These are phyloP conservation scores for Caiman crocodilus DNA, from an alignment of 2,797 vertebrate genomes.

Conservation along the genomic window DNA sequence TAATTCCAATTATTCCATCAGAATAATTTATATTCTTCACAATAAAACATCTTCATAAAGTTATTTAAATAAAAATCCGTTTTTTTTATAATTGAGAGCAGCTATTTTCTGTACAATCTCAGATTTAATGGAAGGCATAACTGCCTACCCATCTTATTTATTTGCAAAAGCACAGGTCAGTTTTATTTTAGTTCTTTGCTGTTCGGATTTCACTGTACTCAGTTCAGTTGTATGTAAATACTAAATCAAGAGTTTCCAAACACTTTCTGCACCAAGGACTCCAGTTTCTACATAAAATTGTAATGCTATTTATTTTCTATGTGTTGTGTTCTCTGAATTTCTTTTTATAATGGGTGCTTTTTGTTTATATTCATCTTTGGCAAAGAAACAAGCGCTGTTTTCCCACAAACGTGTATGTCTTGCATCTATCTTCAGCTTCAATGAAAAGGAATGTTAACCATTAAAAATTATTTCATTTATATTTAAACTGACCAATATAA, in stretches of 20 bases:
- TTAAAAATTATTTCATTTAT: not conserved
- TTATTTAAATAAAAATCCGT: not conserved
- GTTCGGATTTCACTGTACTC: not conserved
- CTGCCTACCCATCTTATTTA: constrained; percentile 32
- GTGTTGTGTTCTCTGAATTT: constrained; percentile 3
- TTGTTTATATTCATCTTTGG: not conserved
- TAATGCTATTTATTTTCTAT: not conserved
- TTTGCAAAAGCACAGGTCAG: constrained; percentile 39
- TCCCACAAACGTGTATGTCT: not conserved
- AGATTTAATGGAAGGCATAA: not conserved
- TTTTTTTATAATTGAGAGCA: not conserved
- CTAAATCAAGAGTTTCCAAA: not conserved
- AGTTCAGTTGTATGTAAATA: not conserved
- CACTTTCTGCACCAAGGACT: not conserved
- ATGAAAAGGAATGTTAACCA: constrained; percentile 42
- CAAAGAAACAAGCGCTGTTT: not conserved
- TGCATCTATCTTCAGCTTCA: not conserved
- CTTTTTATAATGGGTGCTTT: constrained; percentile 8
- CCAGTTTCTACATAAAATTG: not conserved
- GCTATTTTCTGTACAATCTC: constrained; percentile 15
- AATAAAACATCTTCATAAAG: not conserved
- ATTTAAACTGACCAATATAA: constrained; percentile 49
- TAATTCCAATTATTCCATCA: no score
- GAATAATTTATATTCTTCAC: not conserved
- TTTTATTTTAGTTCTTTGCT: constrained; percentile 24